Conservation (phyloP, 2,797 vertebrate genomes). For the Synanceia verrucosa region DNA sequence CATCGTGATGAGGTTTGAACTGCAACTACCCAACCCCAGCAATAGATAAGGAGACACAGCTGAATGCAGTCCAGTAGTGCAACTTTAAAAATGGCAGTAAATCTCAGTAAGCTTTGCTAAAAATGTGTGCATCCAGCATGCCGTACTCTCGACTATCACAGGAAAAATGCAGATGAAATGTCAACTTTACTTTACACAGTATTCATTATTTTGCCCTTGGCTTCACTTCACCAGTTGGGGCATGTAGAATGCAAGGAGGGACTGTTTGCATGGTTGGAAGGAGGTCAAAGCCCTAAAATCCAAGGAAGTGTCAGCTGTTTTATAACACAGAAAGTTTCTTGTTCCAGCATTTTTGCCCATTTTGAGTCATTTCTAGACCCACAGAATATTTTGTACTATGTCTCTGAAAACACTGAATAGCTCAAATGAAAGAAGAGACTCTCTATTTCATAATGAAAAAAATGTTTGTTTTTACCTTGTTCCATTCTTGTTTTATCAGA, state of each 20-base stretch:
- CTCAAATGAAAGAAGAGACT: too few species aligned
- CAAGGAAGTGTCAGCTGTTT: too few species aligned
- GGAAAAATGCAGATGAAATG: not conserved
- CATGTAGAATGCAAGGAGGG: not conserved
- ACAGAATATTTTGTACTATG: too few species aligned
- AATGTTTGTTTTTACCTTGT: too few species aligned
- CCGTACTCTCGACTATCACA: not conserved
- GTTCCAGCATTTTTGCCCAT: too few species aligned
- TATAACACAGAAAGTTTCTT: too few species aligned
- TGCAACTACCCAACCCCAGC: not conserved
- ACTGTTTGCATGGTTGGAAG: not conserved
- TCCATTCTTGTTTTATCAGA: too few species aligned
- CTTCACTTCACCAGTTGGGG: not conserved
- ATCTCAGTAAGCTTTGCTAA: too few species aligned
- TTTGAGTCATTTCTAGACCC: too few species aligned
- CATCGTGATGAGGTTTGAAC: slow-evolving; percentile 10
- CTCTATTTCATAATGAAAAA: too few species aligned
- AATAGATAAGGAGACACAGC: not conserved
- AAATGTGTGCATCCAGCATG: not conserved
- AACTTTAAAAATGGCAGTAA: too few species aligned
- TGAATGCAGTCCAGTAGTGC: not conserved
- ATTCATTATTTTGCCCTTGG: not conserved
- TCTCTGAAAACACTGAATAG: too few species aligned
- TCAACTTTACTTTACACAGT: not conserved
- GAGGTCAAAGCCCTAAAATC: slow-evolving; percentile 17